Evolutionary conservation across 2,797 vertebrate genomes (phyloP).

Genomic region (Clarias laeviceps): DNA sequence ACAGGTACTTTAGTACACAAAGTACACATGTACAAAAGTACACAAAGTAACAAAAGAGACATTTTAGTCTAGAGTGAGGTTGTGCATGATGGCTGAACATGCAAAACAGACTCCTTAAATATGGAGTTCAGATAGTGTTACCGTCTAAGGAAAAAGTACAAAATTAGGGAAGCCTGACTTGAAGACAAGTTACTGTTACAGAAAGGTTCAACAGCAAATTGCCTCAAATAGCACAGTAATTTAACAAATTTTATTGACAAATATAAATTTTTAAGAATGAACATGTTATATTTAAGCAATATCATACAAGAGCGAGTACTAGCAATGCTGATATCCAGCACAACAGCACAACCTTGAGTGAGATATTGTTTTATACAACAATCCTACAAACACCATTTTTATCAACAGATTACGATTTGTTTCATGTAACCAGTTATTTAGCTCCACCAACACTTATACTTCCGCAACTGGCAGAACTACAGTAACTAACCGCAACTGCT

Average conservation of each 20-base stretch:
- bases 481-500: too few relatives aligned
- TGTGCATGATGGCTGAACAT: background rate
- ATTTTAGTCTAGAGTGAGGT: background rate
- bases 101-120: background rate
- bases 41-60: background rate
- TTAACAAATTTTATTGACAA: background rate
- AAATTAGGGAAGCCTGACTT: background rate
- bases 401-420: too few relatives aligned
- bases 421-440: too few relatives aligned
- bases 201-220: background rate
- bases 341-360: too few relatives aligned
- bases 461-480: too few relatives aligned
- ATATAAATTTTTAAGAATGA: background rate
- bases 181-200: background rate
- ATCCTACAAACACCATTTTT: too few relatives aligned
- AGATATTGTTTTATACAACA: too few relatives aligned
- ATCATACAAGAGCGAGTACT: too few relatives aligned
- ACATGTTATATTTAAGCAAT: background rate
- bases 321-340: too few relatives aligned
- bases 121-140: background rate
- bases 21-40: background rate
- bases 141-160: background rate
- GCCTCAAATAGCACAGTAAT: background rate
- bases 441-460: too few relatives aligned
- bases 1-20: background rate